Base-by-base conservation (phyloP, 2,113 vertebrate species). In the Spea multiplicata region DNA sequence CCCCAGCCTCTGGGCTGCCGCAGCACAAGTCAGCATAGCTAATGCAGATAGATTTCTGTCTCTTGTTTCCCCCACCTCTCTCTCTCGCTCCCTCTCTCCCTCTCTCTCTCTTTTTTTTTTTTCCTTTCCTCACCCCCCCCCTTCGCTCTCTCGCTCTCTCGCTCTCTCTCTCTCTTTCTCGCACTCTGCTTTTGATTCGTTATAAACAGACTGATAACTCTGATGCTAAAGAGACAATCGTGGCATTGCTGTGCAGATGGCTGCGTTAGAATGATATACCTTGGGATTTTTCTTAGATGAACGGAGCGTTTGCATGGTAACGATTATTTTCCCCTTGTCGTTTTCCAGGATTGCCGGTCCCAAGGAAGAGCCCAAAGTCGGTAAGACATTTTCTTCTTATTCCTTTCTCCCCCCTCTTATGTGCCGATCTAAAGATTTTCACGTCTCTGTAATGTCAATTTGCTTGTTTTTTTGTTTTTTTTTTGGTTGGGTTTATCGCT, bases 331-430 rank as follows among this genome's bases (percentile, higher is more conserved):
- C 84, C 86, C 93, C 84, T 87, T 96, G 93, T 90, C 93, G 77
- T 91, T 92, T 88, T 88, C 84, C 93, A 99, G 97, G 96, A 90
- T 93, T 97, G 91, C 97, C 93, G 52, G 94, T 95, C 89, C 93
- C 96, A 84, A 98, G 98, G 93, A 98, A 97, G 94, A 98, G 97
- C 91, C 97, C 97, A 75, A 99, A 98, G 94, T 95, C 96, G 95
- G 97, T 98, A 94, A 98, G 96, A 90, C 88, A 84, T 88, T 82
- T 86, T 82, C 84, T 14, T 46, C 4, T 78, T 69, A 8, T 67
- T 13, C 67, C 5, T 47, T 88, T 82, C 86, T 81, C 84, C 5
- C 0, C 4, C 5, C 6, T 16, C 13, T 47, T 9, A 71, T 83
- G 61, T 82, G 83, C 69, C 17, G 6, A 66, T 65, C 44, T 71